A percentile compares a stretch with the other conserved stretches of the same genome.
These are phyloP conservation scores for Microtus richardsoni DNA, from an alignment of 2,113 vertebrate species.

Conservation along the genomic window DNA sequence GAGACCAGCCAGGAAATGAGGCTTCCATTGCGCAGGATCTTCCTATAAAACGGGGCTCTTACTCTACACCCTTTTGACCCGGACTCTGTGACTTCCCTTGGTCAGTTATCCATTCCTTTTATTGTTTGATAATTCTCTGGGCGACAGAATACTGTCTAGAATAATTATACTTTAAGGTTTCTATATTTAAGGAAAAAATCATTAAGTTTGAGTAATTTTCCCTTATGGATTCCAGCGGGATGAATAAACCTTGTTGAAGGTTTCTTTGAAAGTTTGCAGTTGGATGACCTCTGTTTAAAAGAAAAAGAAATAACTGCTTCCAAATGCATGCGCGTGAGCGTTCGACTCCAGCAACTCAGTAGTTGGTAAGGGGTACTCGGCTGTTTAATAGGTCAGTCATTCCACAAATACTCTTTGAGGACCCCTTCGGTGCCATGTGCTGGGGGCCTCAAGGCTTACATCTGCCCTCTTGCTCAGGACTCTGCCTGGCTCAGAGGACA, in stretches of 20 bases:
- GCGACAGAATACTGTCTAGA: neutral
- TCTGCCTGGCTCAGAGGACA: neutral
- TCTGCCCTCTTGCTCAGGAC: neutral
- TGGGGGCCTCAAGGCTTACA: neutral
- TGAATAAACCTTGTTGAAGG: conserved; percentile 19
- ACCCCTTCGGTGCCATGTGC: neutral
- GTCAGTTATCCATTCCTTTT: neutral
- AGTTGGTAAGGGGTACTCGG: neutral
- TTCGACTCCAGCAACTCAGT: neutral
- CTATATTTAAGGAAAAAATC: neutral
- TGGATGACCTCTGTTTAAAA: conserved; percentile 24
- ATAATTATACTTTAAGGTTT: conserved; percentile 38
- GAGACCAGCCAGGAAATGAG: neutral
- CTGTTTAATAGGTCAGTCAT: neutral
- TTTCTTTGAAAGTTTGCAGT: conserved; percentile 38
- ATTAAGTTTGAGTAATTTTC: neutral
- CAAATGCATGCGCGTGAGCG: neutral
- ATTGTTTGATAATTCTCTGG: conserved; percentile 64
- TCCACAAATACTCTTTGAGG: neutral
- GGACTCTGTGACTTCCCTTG: too few species aligned
- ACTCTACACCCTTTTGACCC: neutral
- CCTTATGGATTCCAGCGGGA: neutral
- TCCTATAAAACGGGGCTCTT: neutral
- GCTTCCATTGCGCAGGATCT: neutral
- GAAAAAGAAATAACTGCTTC: neutral